These are phyloP conservation scores for Fulmarus glacialis DNA, from an alignment of 2,113 vertebrate genomes.

Conservation along the genomic window DNA sequence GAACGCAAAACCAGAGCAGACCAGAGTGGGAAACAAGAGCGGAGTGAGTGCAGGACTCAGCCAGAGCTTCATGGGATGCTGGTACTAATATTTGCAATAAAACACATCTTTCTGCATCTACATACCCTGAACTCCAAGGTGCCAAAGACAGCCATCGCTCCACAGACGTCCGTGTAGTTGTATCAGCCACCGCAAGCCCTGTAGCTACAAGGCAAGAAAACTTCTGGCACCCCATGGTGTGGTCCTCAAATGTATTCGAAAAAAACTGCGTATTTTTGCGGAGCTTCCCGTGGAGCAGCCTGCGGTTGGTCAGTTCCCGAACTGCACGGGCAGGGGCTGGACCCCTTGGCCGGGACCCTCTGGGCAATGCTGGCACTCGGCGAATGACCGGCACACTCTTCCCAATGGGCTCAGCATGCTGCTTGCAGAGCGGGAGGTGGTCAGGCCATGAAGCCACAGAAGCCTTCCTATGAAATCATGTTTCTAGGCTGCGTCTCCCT, in stretches of 20 bases:
- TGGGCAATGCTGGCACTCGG: background rate
- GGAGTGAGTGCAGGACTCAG: background rate
- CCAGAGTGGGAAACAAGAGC: background rate
- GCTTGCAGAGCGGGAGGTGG: background rate
- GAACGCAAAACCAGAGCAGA: background rate
- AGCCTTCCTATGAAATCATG: background rate
- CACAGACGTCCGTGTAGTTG: fast-evolving
- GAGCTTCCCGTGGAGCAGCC: background rate
- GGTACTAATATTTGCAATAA: background rate
- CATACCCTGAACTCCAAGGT: background rate
- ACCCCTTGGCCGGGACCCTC: background rate
- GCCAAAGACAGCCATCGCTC: background rate
- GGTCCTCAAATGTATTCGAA: background rate
- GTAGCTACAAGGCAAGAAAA: background rate
- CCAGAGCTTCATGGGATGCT: background rate
- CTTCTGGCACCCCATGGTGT: background rate
- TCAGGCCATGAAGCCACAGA: background rate
- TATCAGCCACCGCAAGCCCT: background rate
- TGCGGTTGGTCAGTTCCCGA: fast-evolving
- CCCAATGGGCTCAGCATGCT: background rate
- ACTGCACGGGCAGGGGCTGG: fast-evolving
- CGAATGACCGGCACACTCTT: background rate
- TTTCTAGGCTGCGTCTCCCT: background rate
- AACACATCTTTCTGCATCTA: background rate
- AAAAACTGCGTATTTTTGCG: background rate